Percentiles rank a stretch among this genome's conserved stretches.
Evolutionary conservation across 2,888 invertebrate genomes (phyloP).

Genomic region (Aproaerema taeniolella): DNA sequence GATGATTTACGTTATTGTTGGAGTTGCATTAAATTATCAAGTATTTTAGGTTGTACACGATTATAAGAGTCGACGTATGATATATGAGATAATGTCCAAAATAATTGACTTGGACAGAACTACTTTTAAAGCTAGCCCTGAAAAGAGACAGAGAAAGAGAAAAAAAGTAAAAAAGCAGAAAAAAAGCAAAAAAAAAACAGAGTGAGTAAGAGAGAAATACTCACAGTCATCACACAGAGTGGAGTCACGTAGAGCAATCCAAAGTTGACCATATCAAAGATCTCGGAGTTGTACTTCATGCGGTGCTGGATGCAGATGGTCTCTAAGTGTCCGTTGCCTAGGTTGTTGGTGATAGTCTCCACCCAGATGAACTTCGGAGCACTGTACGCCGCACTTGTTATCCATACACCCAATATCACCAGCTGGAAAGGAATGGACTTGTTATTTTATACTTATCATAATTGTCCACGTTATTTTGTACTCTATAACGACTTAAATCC

Average conservation of each 20-base stretch:
- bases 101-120: too few relatives aligned
- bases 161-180: too few relatives aligned
- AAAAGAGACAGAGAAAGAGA: too few relatives aligned
- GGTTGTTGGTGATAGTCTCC: constrained; percentile 82
- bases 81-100: too few relatives aligned
- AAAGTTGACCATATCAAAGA: constrained; percentile 89
- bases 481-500: too few relatives aligned
- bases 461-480: too few relatives aligned
- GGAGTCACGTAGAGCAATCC: constrained; percentile 90
- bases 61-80: too few relatives aligned
- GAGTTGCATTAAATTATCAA: too few relatives aligned
- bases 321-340: constrained; percentile 78
- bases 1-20: too few relatives aligned
- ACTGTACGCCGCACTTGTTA: constrained; percentile 88
- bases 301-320: constrained; percentile 86
- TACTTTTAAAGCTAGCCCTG: too few relatives aligned
- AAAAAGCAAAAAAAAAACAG: too few relatives aligned
- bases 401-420: constrained; percentile 88
- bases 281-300: constrained; percentile 86
- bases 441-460: neutral
- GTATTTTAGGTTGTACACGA: too few relatives aligned
- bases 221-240: constrained; percentile 86
- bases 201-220: constrained; percentile 29
- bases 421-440: constrained; percentile 76
- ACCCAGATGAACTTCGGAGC: constrained; percentile 91